Evolutionary conservation across 2,888 invertebrate genomes (phyloP).

Genomic region (Zele albiditarsus): DNA sequence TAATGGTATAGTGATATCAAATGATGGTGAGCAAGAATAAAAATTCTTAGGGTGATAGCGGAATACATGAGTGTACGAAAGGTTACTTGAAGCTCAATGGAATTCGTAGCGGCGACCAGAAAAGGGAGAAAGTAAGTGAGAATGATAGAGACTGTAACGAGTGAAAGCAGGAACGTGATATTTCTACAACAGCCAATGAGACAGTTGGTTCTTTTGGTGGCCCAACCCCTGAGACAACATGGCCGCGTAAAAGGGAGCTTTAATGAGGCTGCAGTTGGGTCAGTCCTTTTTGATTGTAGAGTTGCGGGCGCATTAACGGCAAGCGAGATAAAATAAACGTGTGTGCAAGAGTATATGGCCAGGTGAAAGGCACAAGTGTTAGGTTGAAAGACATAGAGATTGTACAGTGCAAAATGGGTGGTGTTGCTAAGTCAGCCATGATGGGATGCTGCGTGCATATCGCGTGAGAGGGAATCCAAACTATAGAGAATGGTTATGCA

Average conservation of each 20-base stretch:
- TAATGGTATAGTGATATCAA: neutral
- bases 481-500: constrained; percentile 23
- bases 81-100: neutral
- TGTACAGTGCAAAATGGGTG: constrained; percentile 52
- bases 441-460: constrained; percentile 64
- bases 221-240: constrained; percentile 71
- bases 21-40: neutral
- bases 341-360: constrained; percentile 47
- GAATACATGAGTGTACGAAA: constrained; percentile 31
- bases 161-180: constrained; percentile 44
- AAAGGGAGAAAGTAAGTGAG: constrained; percentile 33
- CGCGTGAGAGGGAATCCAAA: constrained; percentile 46
- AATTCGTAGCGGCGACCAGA: constrained; percentile 1
- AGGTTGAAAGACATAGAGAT: constrained; percentile 39
- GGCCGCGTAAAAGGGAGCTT: constrained; percentile 68
- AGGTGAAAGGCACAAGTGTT: constrained; percentile 39
- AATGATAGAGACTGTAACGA: constrained; percentile 25
- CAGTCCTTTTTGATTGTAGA: constrained; percentile 50
- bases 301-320: constrained; percentile 23
- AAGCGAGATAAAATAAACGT: constrained; percentile 43
- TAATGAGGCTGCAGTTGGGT: constrained; percentile 60
- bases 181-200: constrained; percentile 65
- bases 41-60: constrained; percentile 5
- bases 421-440: constrained; percentile 66
- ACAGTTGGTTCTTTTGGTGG: constrained; percentile 66